Base-by-base conservation (phyloP, 2,888 invertebrate genomes). In the Timema podura region DNA sequence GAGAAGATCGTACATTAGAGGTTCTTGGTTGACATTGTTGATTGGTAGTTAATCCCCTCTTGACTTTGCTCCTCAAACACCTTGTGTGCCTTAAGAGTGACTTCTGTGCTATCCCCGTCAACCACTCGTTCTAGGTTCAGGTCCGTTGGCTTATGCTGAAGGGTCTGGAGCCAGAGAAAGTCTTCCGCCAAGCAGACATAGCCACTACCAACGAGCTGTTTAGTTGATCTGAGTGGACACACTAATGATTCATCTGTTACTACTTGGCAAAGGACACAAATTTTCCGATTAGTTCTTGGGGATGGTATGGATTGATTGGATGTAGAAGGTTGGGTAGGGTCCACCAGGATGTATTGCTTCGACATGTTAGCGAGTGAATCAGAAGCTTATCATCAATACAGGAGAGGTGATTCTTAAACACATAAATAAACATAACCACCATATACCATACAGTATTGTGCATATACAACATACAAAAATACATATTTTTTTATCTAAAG, bases 261-360 rank as follows among this genome's bases (percentile, higher is more conserved):
- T 54, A 54, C 54, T 54, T 3, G 54, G 5, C 54, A 54, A 16
- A 54, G 5, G 13, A 13, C 54, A 13, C 54, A 6, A 0, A 54
- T 54, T 54, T 54, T 13, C 5, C 54, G 6, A 11, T 54, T 54
- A 16, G 54, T 54, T 54, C n/a, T 54, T 54, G 54, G 54, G 16
- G 13, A 54, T 54, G 54, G 54, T 13, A 5, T 10, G 9, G 6
- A 54, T 54, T 6, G 54, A 1, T 54, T 54, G 9, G n/a, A 54
- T 30, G 30, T 30, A 54, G 54, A 54, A 5, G 54, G 6, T 16
- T 54, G 15, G 11, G n/a, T 54, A 54, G 54, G 54, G 6, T 54
- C 54, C 54, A 54, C 54, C 54, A 54, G 54, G 11, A 54, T 10
- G 11, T 54, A 7, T 54, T 54, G 54, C 54, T 54, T 54, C 13